These are phyloP conservation scores for human DNA, from an alignment of 2,113 vertebrate genomes.

Conservation along the genomic window DNA sequence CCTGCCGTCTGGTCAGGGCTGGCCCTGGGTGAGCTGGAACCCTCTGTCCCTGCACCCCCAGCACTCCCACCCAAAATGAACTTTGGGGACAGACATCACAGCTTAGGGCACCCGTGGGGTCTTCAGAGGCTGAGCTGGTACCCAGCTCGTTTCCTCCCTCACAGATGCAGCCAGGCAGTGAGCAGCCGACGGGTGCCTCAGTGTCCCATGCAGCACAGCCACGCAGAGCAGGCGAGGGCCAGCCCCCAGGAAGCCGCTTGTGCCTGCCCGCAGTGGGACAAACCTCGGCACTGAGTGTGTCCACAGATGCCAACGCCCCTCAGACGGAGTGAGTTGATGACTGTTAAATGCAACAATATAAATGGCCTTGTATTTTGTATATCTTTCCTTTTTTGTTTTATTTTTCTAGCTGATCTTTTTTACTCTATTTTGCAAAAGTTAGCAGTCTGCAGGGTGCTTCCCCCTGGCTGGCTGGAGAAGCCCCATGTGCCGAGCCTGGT, in stretches of 20 bases:
- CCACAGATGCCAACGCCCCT: background rate
- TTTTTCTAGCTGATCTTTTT: background rate
- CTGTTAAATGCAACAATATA: too few relatives aligned
- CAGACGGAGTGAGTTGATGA: background rate
- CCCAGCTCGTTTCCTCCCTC: background rate
- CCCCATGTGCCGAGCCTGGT: rapidly evolving
- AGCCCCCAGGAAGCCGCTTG: rapidly evolving
- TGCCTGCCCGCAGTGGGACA: background rate
- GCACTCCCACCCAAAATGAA: background rate
- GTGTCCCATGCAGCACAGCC: rapidly evolving
- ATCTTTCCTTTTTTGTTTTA: background rate
- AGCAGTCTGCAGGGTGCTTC: background rate
- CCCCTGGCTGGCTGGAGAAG: background rate
- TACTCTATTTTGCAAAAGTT: background rate
- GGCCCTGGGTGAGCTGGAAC: background rate
- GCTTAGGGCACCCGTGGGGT: background rate
- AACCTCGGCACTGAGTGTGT: rapidly evolving
- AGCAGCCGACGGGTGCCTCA: rapidly evolving
- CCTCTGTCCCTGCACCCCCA: background rate
- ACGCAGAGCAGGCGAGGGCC: rapidly evolving
- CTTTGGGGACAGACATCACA: rapidly evolving
- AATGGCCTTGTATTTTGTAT: background rate
- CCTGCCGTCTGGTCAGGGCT: background rate
- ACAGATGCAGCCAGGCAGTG: background rate
- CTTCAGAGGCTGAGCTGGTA: background rate